Evolutionary conservation across 2,113 vertebrate genomes (phyloP), one percentile per base, ranked within the genome.

Genomic region (Hemiprocne comata): DNA sequence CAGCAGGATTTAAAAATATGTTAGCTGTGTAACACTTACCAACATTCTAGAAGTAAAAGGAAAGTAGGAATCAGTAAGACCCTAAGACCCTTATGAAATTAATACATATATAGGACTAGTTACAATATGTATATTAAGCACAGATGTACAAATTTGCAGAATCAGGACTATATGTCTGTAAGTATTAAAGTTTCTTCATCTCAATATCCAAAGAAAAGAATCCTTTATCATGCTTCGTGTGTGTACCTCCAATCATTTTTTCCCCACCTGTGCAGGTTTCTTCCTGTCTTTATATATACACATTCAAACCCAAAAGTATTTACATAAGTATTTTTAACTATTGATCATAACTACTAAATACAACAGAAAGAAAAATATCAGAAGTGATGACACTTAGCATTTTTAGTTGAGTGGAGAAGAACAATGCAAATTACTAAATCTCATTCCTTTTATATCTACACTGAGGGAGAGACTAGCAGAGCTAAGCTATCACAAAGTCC

Each of bases 221-320:
- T 50, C 2, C 20, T 2, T 53, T 87, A 26, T 74, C 5, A 36
- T n/a, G 7, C 3, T 69, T 4, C 79, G 26, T 29, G 2, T 64
- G 9, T 55, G 13, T 86, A 83, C 48, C 5, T 65, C 33, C 6
- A 60, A 10, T 16, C 21, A 10, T 6, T 42, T 33, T 71, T 60
- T 50, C 24, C 40, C 25, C 5, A 21, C 10, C 21, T 76, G 16
- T 14, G 23, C 1, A 0, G 3, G 18, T 17, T 58, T 73, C 11
- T 72, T 83, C 53, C 28, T 55, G 20, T 13, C 13, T 87, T 69
- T 34, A 29, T 14, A 34, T 38, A 15, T 23, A 33, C 15, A 26
- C 15, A 55, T 11, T 6, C 2, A 69, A 72, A 6, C 0, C 0
- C 2, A 42, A 66, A 74, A 61, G 44, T 61, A 40, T 26, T 1